A percentile compares a stretch with the other conserved stretches of the same genome.
These are phyloP conservation scores for Pseudochaenichthys georgianus DNA, from an alignment of 2,797 vertebrate genomes.

Conservation along the genomic window DNA sequence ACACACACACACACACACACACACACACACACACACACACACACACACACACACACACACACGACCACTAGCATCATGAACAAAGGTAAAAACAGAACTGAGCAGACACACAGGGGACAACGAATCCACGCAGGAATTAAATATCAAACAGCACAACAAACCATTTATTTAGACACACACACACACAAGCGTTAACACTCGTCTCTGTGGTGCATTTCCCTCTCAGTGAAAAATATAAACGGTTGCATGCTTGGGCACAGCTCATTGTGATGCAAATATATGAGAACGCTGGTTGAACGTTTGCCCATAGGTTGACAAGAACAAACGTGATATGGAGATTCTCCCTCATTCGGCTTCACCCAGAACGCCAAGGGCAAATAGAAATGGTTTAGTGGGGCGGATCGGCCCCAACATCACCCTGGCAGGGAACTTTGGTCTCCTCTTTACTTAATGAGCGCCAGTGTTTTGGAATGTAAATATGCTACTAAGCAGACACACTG, in stretches of 20 bases:
- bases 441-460: slow-evolving; percentile 78
- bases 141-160: slow-evolving; percentile 39
- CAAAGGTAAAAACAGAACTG: slow-evolving; percentile 40
- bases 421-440: slow-evolving; percentile 71
- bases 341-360: slow-evolving; percentile 67
- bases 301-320: slow-evolving; percentile 82
- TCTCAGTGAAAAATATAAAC: slow-evolving; percentile 51
- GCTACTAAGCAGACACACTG: slow-evolving; percentile 58
- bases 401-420: slow-evolving; percentile 67
- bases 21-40: too few species aligned
- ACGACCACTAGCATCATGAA: slow-evolving; percentile 4
- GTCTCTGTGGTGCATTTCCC: slow-evolving; percentile 37
- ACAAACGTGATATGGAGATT: slow-evolving; percentile 80
- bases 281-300: slow-evolving; percentile 65
- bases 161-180: slow-evolving; percentile 14
- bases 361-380: slow-evolving; percentile 79
- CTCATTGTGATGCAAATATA: slow-evolving; percentile 83
- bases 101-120: slow-evolving; percentile 23
- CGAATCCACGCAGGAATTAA: slow-evolving; percentile 38
- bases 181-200: slow-evolving; percentile 23
- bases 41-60: background rate
- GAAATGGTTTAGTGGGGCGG: slow-evolving; percentile 77
- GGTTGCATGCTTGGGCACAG: slow-evolving; percentile 54
- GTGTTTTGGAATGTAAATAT: slow-evolving; percentile 75
- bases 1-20: too few species aligned